A percentile compares a stretch with the other conserved stretches of the same genome.
Conservation (phyloP, 1,140 invertebrate genomes). For the Notospermus geniculatus region DNA sequence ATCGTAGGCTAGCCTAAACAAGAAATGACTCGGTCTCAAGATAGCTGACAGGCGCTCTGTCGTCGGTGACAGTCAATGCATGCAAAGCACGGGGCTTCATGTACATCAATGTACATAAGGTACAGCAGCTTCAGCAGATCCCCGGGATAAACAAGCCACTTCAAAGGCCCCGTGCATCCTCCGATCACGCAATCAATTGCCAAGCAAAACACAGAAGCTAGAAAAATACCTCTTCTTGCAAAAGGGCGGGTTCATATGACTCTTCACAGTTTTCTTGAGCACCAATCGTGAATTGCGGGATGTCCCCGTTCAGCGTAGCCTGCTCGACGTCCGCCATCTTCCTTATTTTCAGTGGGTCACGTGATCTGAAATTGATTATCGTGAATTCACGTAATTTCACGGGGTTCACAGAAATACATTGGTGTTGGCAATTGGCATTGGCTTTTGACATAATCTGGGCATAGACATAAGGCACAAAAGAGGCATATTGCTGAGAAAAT, state of each 20-base stretch:
- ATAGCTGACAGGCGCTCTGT: too few species aligned
- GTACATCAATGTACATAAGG: neutral
- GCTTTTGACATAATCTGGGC: too few species aligned
- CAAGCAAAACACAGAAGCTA: neutral
- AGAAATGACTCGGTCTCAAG: too few species aligned
- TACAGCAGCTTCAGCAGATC: neutral
- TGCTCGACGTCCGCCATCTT: slow-evolving; percentile 49
- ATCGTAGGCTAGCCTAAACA: too few species aligned
- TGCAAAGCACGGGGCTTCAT: too few species aligned
- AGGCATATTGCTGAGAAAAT: too few species aligned
- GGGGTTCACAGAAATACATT: too few species aligned
- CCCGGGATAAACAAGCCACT: slow-evolving; percentile 7
- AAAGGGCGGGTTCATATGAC: slow-evolving; percentile 31
- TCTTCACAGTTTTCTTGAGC: slow-evolving; percentile 30
- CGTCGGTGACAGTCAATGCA: too few species aligned
- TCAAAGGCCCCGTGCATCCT: slow-evolving; percentile 15
- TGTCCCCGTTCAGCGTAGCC: slow-evolving; percentile 46
- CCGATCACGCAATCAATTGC: slow-evolving; percentile 14
- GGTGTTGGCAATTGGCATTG: too few species aligned
- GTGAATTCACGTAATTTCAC: too few species aligned
- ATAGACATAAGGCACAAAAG: too few species aligned
- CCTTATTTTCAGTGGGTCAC: slow-evolving; percentile 37
- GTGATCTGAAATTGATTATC: slow-evolving; percentile 27
- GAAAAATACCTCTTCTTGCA: slow-evolving; percentile 44
- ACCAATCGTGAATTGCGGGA: slow-evolving; percentile 41